Base-by-base conservation (phyloP, 1,140 invertebrate species). In the Lordiphosa collinella region DNA sequence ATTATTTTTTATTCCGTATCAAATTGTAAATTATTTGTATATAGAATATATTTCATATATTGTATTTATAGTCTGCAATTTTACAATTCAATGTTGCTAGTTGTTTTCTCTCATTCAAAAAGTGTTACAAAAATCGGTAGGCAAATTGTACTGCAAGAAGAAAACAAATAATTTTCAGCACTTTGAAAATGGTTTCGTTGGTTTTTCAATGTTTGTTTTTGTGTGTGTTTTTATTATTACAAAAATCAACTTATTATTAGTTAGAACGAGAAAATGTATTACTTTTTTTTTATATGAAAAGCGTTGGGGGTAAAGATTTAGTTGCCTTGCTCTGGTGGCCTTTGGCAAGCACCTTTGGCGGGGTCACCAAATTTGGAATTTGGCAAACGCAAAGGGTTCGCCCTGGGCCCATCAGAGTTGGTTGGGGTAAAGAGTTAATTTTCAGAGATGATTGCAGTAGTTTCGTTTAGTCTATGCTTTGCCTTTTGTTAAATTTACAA, bases 21-120 rank as follows among this genome's bases (percentile, higher is more conserved):
- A 82, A 80, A 82, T 76, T 67, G 66, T 79, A 73, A 68, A 76
- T 63, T 63, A 67, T 66, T 75, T 78, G 76, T 68, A 82, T 79
- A 80, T 59, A 69, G 40, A 62, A 41, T 46, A 52, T 40, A 62
- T 50, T 50, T 52, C 52, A 41, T 52, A 52, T 68, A 40, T 53
- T 44, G 18, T 66, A 53, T 62, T 62, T 76, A 79, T 59, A 73
- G 68, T 64, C 63, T 50, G 63, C 58, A 60, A 29, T 47, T 79
- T 73, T 53, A 70, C 59, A 76, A 51, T 70, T 69, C n/a, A 60
- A 47, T 41, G 44, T 55, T 64, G 41, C 67, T 54, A 78, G 25
- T 8, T 8, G 25, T 29, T 29, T 29, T 29, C 25, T 29, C 25
- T 8, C 25, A 8, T 29, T 29, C 25, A 8, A 8, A 29, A 29